Evolutionary conservation across 2,888 invertebrate genomes (phyloP), one percentile per base, ranked within the genome.

Genomic region (Candidula unifasciata): DNA sequence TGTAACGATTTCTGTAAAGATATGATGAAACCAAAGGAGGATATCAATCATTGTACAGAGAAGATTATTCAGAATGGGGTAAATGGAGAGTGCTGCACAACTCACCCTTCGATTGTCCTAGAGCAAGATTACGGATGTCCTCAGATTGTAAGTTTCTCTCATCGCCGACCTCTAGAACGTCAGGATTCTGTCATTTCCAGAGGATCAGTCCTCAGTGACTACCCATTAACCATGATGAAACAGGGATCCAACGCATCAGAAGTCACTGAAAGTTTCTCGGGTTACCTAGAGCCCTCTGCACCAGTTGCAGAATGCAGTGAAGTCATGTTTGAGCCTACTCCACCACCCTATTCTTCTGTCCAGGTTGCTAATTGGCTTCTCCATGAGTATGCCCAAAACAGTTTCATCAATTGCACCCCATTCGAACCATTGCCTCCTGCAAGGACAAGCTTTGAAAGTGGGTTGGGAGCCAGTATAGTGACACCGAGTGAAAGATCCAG

Each of bases 1-100:
- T 88, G 88, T 44, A 87, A 83, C 78, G 81, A 81, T n/a, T 71
- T 87, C 60, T 88, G 88, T 64, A 80, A 76, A 30, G 68, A 80
- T 30, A 60, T 84, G 77, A 66, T 69, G 1, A 77, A 78, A 35
- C 83, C 83, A 10, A 52, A 10, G 35, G 44, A 69, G 21, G 83
- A 78, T 18, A 18, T 44, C 30, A 57, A 27, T 64, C 44, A 64
- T 27, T 13, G 30, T 16, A 2, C 66, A 69, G 52, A 16, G 3
- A 30, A 64, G 27, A 64, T 5, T 60, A 44, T 10, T 0, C 16
- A 30, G 10, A 1, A 10, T 30, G 74, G 35, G 0, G 16, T 37
- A 3, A 3, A 10, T 82, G 82, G 30, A n/a, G 16, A 52, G n/a
- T 81, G 73, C 35, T 54, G 54, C 52, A 60, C 33, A 21, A 5